phyloP scores from a whole-genome alignment of 2,113 vertebrate species.

The Indicator maculatus region DNA sequence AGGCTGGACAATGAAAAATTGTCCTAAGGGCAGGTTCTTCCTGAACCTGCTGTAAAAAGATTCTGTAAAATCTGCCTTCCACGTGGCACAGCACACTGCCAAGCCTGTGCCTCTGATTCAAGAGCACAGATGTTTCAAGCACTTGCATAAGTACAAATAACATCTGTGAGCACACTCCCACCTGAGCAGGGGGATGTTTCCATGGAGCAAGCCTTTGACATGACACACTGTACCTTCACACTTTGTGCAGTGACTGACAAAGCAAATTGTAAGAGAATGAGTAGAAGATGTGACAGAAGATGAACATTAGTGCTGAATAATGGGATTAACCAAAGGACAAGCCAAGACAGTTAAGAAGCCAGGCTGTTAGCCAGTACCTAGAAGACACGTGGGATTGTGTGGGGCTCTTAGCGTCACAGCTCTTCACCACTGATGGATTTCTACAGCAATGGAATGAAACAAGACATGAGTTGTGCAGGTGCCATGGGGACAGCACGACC shows the following conservation, averaged over 20 bases:
- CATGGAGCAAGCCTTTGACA: neutral
- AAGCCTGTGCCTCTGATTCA: neutral
- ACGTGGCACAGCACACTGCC: fast-evolving
- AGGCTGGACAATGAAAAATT: neutral
- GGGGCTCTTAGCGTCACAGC: slow-evolving; percentile 84
- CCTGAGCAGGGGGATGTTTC: neutral
- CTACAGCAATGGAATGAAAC: slow-evolving; percentile 81
- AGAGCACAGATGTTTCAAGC: neutral
- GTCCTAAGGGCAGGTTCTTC: neutral
- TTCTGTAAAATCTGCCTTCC: neutral
- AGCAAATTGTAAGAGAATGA: neutral
- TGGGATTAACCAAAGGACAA: slow-evolving; percentile 50
- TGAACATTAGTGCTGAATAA: neutral
- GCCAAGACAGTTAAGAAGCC: slow-evolving; percentile 32
- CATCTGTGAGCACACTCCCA: neutral
- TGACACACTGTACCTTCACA: neutral
- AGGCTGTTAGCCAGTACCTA: slow-evolving; percentile 77
- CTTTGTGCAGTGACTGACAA: neutral
- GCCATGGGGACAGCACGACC: neutral
- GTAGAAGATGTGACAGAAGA: neutral
- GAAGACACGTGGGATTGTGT: slow-evolving; percentile 81
- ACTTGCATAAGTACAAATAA: neutral
- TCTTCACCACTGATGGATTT: slow-evolving; percentile 82
- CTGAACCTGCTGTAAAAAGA: neutral
- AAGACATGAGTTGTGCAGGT: slow-evolving; percentile 61